Evolutionary conservation across 2,113 vertebrate genomes (phyloP), one percentile per base, ranked within the genome.

Genomic region (Jaculus jaculus): DNA sequence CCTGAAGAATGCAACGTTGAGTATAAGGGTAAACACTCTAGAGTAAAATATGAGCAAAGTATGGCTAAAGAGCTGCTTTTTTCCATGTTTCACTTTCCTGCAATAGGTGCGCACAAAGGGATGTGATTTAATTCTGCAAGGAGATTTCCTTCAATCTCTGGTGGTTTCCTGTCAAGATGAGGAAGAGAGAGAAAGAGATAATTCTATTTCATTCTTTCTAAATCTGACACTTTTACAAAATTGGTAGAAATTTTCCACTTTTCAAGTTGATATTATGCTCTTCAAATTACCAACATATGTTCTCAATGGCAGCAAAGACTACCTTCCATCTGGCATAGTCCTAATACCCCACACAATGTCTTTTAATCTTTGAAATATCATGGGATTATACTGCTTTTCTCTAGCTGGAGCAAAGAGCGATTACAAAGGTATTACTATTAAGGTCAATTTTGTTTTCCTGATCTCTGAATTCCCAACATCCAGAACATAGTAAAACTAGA

Each of bases 91-190:
- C 30, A 68, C 20, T n/a, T 84, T 84, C n/a, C 61, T 90, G 2
- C 17, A 23, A 28, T 18, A 71, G 30, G 28, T 81, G 37, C 66
- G 4, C 71, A 81, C 37, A 78, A 61, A 68, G 17, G 32, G 12
- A 78, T 89, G 28, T 28, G 37, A 66, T 39, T 89, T 47, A 85
- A 82, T 24, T 66, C 8, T 47, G 3, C 20, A 77, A 20, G 39
- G 21, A 73, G 34, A 89, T 61, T 91, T 80, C 24, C 51, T 65
- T 86, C n/a, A 78, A 24, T 54, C 28, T 93, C 42, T 79, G 65
- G 42, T 79, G 65, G 42, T 89, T 21, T 82, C 47, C 85, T 95
- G 58, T 28, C 54, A 92, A 80, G 32, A 87, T 20, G 28, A 81
- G 32, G 32, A 84, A 75, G 37, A 58, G 20, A 6, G 72, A 3